Evolutionary conservation across 2,113 vertebrate genomes (phyloP).

Genomic region (Oenanthe melanoleuca): DNA sequence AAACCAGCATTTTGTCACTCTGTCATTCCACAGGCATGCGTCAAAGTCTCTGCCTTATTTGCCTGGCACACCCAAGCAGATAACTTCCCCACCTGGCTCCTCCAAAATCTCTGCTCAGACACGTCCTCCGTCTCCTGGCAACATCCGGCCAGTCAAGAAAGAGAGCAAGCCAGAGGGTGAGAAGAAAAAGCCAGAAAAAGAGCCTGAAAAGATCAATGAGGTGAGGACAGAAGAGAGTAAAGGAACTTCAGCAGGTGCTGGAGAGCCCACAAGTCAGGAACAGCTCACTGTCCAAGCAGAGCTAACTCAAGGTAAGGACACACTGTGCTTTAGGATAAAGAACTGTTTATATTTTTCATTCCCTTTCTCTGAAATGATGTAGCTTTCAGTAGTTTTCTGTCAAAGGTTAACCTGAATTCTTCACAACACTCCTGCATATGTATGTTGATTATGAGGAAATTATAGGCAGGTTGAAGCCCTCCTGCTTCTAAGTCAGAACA

Average conservation of each 20-base stretch:
- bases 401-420: not conserved
- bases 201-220: conserved; percentile 23
- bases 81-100: conserved; percentile 74
- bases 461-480: not conserved
- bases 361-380: not conserved
- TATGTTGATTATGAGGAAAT: not conserved
- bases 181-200: conserved; percentile 67
- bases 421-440: not conserved
- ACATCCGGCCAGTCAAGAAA: conserved; percentile 84
- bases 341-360: not conserved
- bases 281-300: conserved; percentile 5
- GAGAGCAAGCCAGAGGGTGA: conserved; percentile 72
- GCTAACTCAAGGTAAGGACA: conserved; percentile 58
- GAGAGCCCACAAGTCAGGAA: conserved; percentile 34
- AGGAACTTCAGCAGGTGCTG: conserved; percentile 17
- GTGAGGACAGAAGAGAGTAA: conserved; percentile 48
- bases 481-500: not conserved
- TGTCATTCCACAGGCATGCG: conserved; percentile 70
- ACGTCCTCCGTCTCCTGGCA: conserved; percentile 83
- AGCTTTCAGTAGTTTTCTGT: not conserved
- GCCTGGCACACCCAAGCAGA: conserved; percentile 82
- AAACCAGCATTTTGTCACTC: not conserved
- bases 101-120: conserved; percentile 71
- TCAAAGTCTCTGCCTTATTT: conserved; percentile 76
- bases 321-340: not conserved